phyloP scores from a whole-genome alignment of 2,113 vertebrate species.

The Xiphias gladius region DNA sequence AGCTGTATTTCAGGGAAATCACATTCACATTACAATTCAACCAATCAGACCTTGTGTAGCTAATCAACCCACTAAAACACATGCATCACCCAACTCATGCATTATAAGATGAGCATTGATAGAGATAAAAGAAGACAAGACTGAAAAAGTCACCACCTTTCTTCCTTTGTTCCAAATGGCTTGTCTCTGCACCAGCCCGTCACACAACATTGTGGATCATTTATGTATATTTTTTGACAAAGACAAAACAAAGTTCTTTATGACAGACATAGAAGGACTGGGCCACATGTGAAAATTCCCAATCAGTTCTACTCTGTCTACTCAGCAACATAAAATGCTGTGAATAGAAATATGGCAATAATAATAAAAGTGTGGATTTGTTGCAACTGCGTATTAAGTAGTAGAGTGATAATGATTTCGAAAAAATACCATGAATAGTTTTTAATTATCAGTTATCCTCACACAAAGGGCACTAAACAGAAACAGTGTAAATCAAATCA shows the following conservation, averaged over 20 bases:
- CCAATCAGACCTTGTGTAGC: background rate
- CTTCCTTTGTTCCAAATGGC: background rate
- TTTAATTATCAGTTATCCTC: background rate
- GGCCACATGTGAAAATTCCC: conserved; percentile 21
- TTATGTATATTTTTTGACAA: conserved; percentile 13
- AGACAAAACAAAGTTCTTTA: conserved; percentile 27
- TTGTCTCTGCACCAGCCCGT: background rate
- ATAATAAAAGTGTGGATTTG: too few species aligned
- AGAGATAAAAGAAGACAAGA: background rate
- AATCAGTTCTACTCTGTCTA: conserved; percentile 23
- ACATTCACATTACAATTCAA: background rate
- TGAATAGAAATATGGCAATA: background rate
- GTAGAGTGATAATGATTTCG: too few species aligned
- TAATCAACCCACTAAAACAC: background rate
- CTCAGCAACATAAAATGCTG: background rate
- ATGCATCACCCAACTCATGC: background rate
- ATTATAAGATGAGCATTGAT: background rate
- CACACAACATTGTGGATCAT: background rate
- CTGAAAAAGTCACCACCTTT: background rate
- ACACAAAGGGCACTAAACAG: background rate
- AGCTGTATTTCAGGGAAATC: conserved; percentile 39
- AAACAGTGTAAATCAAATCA: background rate
- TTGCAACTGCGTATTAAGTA: too few species aligned
- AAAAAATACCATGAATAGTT: too few species aligned
- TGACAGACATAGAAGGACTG: conserved; percentile 9